Base-by-base conservation (phyloP, 2,797 vertebrate genomes). In the Rhynchotus rufescens region DNA sequence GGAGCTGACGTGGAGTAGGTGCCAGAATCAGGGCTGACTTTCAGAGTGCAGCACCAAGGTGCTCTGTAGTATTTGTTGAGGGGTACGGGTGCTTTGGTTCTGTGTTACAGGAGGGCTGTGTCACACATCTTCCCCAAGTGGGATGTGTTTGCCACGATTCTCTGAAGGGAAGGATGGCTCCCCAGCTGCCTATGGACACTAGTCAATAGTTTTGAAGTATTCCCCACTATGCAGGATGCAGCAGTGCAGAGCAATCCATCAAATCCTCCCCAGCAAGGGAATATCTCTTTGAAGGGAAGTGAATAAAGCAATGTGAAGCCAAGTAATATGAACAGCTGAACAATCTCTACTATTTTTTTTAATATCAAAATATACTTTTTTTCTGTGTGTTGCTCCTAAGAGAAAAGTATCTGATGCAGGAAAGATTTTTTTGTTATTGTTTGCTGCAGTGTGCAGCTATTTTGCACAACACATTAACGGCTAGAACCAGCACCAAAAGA, bases 61-160 rank as follows among this genome's bases (percentile, higher is more conserved):
- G 90, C 59, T 21, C 32, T 72, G 52, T 75, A 88, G 90, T 93
- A 69, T 67, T 85, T 95, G 67, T 90, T 86, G 77, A 93, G 94
- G 87, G 93, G 80, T 64, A 23, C 83, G 84, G 86, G 15, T 81
- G 74, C 92, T 95, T 84, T 93, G 87, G 79, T 87, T 89, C 38
- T 65, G 73, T 0, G 1, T 92, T 82, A 42, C 84, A 79, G 66
- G 76, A 85, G 86, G 76, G 32, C 8, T 90, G 84, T 66, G 84
- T 79, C 73, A 85, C 81, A 73, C 32, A 57, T 79, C 87, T 91
- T 89, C 47, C 62, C 84, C 86, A 73, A 79, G 10, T 0, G 74
- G 86, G 74, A 79, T 79, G 76, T 85, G 2, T 76, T 74, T 60
- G 77, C 64, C 80, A 73, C 60, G 64, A 17, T 60, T 56, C 86